phyloP scores from a whole-genome alignment of 2,888 invertebrate genomes.

The Tenthredo notha region DNA sequence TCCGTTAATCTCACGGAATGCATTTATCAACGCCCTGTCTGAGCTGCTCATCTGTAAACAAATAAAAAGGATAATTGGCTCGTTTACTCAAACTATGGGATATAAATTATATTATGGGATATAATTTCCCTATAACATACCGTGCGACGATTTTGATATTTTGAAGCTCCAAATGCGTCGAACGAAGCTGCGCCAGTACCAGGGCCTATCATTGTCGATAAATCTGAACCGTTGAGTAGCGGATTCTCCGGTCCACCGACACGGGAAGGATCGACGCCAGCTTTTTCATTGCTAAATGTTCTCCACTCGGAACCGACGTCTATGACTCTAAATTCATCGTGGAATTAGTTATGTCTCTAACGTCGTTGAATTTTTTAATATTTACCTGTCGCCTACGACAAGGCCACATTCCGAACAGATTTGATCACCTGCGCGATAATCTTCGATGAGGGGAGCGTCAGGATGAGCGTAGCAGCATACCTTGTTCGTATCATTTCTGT shows the following conservation, averaged over 20 bases:
- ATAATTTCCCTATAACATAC: conserved; percentile 73
- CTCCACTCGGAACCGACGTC: conserved; percentile 99
- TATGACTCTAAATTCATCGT: conserved; percentile 88
- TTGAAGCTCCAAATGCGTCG: conserved; percentile 88
- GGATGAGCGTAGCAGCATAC: conserved; percentile 97
- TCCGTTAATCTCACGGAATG: conserved; percentile 97
- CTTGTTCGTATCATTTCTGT: conserved; percentile 86
- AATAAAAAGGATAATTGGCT: neutral
- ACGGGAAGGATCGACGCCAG: conserved; percentile 98
- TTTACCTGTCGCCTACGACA: conserved; percentile 97
- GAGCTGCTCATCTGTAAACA: conserved; percentile 92
- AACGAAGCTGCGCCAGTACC: conserved; percentile 89
- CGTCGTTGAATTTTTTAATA: conserved; percentile 61
- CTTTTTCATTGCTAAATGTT: conserved; percentile 99
- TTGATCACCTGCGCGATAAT: conserved; percentile 99
- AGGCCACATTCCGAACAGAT: conserved; percentile 99
- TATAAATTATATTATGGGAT: neutral
- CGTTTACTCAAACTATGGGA: neutral
- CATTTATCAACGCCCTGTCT: conserved; percentile 96
- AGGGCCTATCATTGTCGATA: conserved; percentile 96
- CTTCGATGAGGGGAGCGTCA: conserved; percentile 97
- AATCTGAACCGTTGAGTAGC: conserved; percentile 95
- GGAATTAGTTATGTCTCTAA: conserved; percentile 43
- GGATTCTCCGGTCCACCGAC: conserved; percentile 99
- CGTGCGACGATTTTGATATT: conserved; percentile 84